phyloP scores from a whole-genome alignment of 2,113 vertebrate species.

The Petrocephalus microphthalmus region DNA sequence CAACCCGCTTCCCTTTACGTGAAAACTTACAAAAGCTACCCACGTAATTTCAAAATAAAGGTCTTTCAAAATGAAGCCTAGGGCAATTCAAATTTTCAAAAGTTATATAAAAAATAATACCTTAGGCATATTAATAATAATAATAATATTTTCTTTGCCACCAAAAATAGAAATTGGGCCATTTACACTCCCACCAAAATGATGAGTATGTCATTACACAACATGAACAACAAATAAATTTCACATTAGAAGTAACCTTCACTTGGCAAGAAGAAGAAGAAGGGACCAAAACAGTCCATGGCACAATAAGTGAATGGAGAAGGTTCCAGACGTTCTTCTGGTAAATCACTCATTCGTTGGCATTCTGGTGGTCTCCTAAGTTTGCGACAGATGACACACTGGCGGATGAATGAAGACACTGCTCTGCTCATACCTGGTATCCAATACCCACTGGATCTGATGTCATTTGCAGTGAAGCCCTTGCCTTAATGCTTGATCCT shows the following conservation, averaged over 20 bases:
- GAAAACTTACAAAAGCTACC: no score
- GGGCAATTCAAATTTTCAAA: no score
- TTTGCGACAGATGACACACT: constrained; percentile 2
- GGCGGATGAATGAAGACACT: background rate
- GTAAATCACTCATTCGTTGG: constrained; percentile 18
- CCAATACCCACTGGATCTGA: constrained; percentile 17
- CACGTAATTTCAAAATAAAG: no score
- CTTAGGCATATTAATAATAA: no score
- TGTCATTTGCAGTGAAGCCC: background rate
- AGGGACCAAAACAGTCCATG: constrained; percentile 18
- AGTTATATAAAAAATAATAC: no score
- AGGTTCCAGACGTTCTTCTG: constrained; percentile 4
- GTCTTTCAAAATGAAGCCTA: no score
- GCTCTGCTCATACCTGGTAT: constrained; percentile 12
- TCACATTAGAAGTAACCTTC: background rate
- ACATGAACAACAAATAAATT: background rate
- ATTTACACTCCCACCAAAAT: background rate
- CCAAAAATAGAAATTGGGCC: background rate
- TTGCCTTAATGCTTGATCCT: background rate
- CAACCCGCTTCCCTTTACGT: no score
- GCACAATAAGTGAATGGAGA: constrained; percentile 5
- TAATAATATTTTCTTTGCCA: no score
- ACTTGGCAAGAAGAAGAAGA: background rate
- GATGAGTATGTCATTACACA: background rate
- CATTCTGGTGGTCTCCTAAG: constrained; percentile 13